A percentile compares a stretch with the other conserved stretches of the same genome.
These are phyloP conservation scores for Cactoblastis cactorum DNA, from an alignment of 2,888 invertebrate species.

Conservation along the genomic window DNA sequence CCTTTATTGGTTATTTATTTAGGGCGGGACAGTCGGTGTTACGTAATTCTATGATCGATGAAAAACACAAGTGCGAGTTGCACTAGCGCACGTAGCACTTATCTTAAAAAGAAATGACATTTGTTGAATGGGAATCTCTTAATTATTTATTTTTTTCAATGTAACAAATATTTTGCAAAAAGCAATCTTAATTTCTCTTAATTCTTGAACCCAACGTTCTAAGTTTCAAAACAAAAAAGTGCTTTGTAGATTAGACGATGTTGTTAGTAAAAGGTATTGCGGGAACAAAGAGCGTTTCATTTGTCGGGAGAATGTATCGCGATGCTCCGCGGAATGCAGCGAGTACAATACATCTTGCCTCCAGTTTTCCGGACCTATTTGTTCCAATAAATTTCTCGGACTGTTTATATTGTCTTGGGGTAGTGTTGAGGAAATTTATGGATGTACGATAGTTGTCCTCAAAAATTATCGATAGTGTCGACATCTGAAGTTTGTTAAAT, in stretches of 20 bases:
- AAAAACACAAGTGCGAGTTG: neutral
- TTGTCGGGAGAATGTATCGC: neutral
- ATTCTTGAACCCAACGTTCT: too few relatives aligned
- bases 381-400: constrained; percentile 5
- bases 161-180: too few relatives aligned
- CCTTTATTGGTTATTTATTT: neutral
- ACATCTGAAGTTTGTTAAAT: too few relatives aligned
- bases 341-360: neutral
- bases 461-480: too few relatives aligned
- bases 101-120: too few relatives aligned
- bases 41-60: neutral
- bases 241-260: neutral
- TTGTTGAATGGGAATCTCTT: too few relatives aligned
- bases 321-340: neutral
- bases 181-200: too few relatives aligned
- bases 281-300: constrained; percentile 7
- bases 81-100: too few relatives aligned
- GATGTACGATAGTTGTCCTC: too few relatives aligned
- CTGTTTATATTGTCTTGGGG: neutral
- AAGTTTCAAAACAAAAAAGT: neutral
- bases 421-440: neutral
- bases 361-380: neutral
- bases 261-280: neutral
- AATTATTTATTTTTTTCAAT: too few relatives aligned
- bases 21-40: neutral